Base-by-base conservation (phyloP, 2,113 vertebrate genomes). In the Pseudorhombus dupliciocellatus region DNA sequence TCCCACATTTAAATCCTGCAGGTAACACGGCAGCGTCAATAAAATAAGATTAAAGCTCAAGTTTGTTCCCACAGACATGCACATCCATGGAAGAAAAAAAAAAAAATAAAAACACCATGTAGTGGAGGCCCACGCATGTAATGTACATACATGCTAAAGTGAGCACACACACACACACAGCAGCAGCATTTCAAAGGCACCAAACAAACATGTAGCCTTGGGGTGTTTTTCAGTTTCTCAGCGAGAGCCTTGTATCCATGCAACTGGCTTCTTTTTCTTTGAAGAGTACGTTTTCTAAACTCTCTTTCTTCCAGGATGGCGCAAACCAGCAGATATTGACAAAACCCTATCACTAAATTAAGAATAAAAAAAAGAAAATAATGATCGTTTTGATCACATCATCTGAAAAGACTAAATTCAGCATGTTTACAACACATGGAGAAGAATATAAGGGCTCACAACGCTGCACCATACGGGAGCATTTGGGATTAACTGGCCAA, bases 1-100 rank as follows among this genome's bases (percentile, higher is more conserved):
- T 70, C 79, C 84, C 87, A 87, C 87, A 71, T 75, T 76, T 40
- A 78, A 79, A 80, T 77, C 73, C 75, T 70, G 71, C 83, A 81
- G 79, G 81, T 84, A 70, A 60, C 24, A 20, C 61, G 52, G 59
- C 63, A 59, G 31, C 64, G 73, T 69, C 48, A 81, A 68, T 65
- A 69, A 83, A 74, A 80, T 80, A 30, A 62, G 70, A 85, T 88
- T 73, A 85, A 71, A 80, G 78, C 57, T 4, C 60, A 74, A 77
- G 69, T 81, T 73, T 68, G 21, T 34, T 53, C 53, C 55, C 73
- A 60, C 34, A 79, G 11, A 79, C 68, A 75, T 9, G 15, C 22
- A 37, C 31, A 57, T 9, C 10, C 8, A 26, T 3, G 2, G 40
- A 20, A 5, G 4, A 12, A 8, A n/a, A n/a, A n/a, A n/a, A n/a